These are phyloP conservation scores for Scrobipalpa atriplicella DNA, from an alignment of 2,888 invertebrate species.

Conservation along the genomic window DNA sequence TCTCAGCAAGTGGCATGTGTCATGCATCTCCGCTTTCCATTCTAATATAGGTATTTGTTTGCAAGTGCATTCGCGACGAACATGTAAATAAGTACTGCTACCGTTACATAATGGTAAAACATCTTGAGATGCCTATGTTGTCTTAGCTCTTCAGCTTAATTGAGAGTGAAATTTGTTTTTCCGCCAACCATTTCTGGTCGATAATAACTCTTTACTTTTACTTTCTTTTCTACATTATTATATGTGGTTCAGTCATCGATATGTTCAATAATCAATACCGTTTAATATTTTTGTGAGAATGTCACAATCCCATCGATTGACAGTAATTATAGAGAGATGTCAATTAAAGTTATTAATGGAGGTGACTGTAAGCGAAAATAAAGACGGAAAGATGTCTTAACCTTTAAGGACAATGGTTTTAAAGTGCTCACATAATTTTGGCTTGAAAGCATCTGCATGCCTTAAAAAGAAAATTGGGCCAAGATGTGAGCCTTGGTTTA, in stretches of 20 bases:
- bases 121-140: slow-evolving; percentile 37
- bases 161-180: slow-evolving; percentile 46
- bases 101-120: slow-evolving; percentile 34
- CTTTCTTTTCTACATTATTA: slow-evolving; percentile 25
- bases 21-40: slow-evolving; percentile 42
- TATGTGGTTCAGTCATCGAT: neutral
- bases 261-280: slow-evolving; percentile 1
- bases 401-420: neutral
- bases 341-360: slow-evolving; percentile 20
- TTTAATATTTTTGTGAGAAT: slow-evolving; percentile 1
- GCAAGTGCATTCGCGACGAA: slow-evolving; percentile 41
- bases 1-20: slow-evolving; percentile 19
- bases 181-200: neutral
- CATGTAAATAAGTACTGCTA: slow-evolving; percentile 43
- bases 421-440: neutral
- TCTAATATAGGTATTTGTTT: slow-evolving; percentile 39
- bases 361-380: neutral
- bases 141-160: slow-evolving; percentile 45
- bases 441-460: neutral
- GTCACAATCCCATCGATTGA: slow-evolving; percentile 11
- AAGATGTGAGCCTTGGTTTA: neutral
- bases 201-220: slow-evolving; percentile 18
- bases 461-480: neutral
- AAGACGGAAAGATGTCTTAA: neutral
- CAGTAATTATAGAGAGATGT: slow-evolving; percentile 17